Evolutionary conservation across 2,113 vertebrate species (phyloP).

Genomic region (Tinamus guttatus): DNA sequence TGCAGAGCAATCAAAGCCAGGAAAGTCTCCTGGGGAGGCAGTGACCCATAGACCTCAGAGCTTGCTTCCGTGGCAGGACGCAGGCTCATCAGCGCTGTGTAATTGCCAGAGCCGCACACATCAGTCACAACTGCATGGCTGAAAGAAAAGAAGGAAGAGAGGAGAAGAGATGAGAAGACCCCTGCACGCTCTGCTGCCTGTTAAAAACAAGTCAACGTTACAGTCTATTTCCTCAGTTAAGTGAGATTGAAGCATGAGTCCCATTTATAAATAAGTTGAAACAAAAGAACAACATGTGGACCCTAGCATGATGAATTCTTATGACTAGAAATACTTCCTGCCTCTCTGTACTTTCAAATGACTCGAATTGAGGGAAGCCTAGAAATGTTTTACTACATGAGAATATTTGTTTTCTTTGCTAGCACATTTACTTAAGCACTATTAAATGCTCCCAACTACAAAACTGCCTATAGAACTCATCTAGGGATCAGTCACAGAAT

Average conservation of each 20-base stretch:
- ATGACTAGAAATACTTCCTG: neutral
- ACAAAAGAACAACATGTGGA: neutral
- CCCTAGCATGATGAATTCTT: neutral
- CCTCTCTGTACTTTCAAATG: neutral
- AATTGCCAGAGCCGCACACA: conserved; percentile 77
- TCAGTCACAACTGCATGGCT: conserved; percentile 77
- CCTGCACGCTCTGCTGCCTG: neutral
- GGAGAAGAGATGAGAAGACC: neutral
- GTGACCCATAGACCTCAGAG: neutral
- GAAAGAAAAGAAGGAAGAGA: neutral
- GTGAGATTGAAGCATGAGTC: neutral
- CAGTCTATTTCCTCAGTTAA: neutral
- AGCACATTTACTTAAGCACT: no score
- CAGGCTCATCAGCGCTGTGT: conserved; percentile 79
- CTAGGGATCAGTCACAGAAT: neutral
- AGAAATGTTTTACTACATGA: neutral
- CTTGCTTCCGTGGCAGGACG: conserved; percentile 6
- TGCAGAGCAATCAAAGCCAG: conserved; percentile 72
- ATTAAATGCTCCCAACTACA: neutral
- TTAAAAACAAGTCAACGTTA: neutral
- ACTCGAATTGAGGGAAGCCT: neutral
- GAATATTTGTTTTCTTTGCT: neutral
- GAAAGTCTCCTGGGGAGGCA: conserved; percentile 48
- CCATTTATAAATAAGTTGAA: neutral
- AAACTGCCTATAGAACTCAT: neutral